phyloP scores from a whole-genome alignment of 2,888 invertebrate genomes.

The Cheilosia pagana region DNA sequence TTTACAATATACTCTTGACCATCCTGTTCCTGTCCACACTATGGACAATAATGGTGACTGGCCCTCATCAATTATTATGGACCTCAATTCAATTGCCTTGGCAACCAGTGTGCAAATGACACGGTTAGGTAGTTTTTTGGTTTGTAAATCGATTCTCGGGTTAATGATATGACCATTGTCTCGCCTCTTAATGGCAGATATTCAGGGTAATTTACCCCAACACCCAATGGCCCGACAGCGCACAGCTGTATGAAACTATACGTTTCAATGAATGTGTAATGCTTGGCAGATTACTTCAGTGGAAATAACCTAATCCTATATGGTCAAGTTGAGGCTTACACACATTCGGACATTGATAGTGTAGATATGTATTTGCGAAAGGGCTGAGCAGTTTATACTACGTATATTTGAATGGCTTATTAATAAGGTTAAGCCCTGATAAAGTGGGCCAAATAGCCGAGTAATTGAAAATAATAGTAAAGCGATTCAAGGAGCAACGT shows the following conservation, averaged over 20 bases:
- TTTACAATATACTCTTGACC: slow-evolving; percentile 29
- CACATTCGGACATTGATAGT: slow-evolving; percentile 8
- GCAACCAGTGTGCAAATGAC: slow-evolving; percentile 73
- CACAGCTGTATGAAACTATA: slow-evolving; percentile 48
- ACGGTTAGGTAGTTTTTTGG: slow-evolving; percentile 71
- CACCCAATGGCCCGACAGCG: slow-evolving; percentile 29
- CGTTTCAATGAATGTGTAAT: slow-evolving; percentile 63
- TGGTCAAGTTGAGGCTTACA: slow-evolving; percentile 47
- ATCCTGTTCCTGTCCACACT: slow-evolving; percentile 4
- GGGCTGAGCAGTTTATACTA: slow-evolving; percentile 10
- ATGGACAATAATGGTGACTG: slow-evolving; percentile 37
- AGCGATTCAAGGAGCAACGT: slow-evolving; percentile 12
- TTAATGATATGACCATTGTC: slow-evolving; percentile 75
- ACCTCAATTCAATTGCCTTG: slow-evolving; percentile 66
- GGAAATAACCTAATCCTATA: slow-evolving; percentile 51
- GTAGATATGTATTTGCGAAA: slow-evolving; percentile 27
- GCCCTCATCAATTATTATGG: slow-evolving; percentile 70
- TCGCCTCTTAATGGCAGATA: slow-evolving; percentile 69
- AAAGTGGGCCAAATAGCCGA: slow-evolving; percentile 31
- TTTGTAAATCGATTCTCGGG: slow-evolving; percentile 71
- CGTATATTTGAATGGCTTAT: slow-evolving; percentile 51
- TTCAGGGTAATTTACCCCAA: slow-evolving; percentile 59
- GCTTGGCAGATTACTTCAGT: slow-evolving; percentile 53
- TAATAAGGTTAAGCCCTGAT: slow-evolving; percentile 57
- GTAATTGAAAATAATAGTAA: slow-evolving; percentile 57